Evolutionary conservation across 2,888 invertebrate genomes (phyloP).

Genomic region (Agrotis clavis): DNA sequence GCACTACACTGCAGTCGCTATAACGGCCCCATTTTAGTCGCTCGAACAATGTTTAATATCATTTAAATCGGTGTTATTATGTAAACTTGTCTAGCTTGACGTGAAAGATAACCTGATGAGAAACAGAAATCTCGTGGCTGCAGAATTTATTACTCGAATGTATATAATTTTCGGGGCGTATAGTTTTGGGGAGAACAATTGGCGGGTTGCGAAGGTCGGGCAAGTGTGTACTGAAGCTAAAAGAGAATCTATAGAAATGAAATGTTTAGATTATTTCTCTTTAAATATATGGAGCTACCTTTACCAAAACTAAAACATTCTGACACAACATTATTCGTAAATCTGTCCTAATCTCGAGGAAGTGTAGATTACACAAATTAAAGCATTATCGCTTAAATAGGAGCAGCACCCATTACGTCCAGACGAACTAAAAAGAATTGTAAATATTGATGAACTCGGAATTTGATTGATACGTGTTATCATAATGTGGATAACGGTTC

Average conservation of each 20-base stretch:
- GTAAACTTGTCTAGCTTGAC: constrained; percentile 59
- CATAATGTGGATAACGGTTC: constrained; percentile 41
- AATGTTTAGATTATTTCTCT: constrained; percentile 10
- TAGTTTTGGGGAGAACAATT: constrained; percentile 48
- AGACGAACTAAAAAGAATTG: constrained; percentile 27
- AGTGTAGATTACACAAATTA: constrained; percentile 36
- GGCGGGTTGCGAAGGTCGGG: constrained; percentile 45
- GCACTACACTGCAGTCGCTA: constrained; percentile 67
- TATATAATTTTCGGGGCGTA: constrained; percentile 41
- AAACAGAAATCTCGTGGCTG: constrained; percentile 53
- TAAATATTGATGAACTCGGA: constrained; percentile 42
- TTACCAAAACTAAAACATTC: neutral
- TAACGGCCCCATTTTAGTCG: constrained; percentile 58
- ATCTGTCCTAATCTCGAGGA: constrained; percentile 26
- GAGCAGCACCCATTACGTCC: constrained; percentile 4
- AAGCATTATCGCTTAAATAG: constrained; percentile 25
- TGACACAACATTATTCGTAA: constrained; percentile 1
- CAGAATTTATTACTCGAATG: constrained; percentile 45
- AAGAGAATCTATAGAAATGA: constrained; percentile 19
- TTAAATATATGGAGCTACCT: neutral
- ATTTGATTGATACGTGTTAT: constrained; percentile 55
- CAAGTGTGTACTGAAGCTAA: constrained; percentile 22
- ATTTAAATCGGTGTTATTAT: constrained; percentile 56
- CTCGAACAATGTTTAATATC: constrained; percentile 60
- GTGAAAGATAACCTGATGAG: constrained; percentile 53